A percentile compares a stretch with the other conserved stretches of the same genome.
These are phyloP conservation scores for Battus philenor DNA, from an alignment of 1,140 invertebrate species.

Conservation along the genomic window DNA sequence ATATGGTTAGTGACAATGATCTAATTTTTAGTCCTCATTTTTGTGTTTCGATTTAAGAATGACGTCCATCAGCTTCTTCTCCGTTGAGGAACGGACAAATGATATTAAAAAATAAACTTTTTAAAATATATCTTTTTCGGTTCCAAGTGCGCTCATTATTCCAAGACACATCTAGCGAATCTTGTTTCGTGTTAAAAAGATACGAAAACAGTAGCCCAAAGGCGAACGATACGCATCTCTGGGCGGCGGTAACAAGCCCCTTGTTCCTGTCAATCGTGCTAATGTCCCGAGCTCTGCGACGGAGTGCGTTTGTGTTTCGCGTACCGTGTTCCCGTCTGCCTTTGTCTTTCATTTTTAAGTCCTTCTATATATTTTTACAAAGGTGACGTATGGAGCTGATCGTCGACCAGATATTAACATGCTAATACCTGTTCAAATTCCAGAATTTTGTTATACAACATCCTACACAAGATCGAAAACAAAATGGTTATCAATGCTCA, in stretches of 20 bases:
- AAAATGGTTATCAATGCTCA: too few relatives aligned
- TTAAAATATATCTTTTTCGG: too few relatives aligned
- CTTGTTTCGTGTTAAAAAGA: conserved; percentile 29
- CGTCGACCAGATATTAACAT: neutral
- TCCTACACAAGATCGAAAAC: too few relatives aligned
- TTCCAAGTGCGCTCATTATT: neutral
- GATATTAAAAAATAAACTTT: too few relatives aligned
- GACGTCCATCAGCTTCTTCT: too few relatives aligned
- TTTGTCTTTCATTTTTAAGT: neutral
- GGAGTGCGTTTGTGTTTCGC: conserved; percentile 25
- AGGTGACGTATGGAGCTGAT: neutral
- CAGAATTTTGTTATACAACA: neutral
- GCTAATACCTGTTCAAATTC: neutral
- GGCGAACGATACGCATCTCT: conserved; percentile 57
- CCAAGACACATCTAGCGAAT: conserved; percentile 23
- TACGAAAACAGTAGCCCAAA: conserved; percentile 62
- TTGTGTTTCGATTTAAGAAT: too few relatives aligned
- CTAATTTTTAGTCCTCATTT: too few relatives aligned
- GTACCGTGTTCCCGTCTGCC: too few relatives aligned
- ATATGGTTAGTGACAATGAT: too few relatives aligned
- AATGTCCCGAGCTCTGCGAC: conserved; percentile 43
- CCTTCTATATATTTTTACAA: neutral
- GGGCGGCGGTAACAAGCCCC: conserved; percentile 55
- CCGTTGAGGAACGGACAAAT: too few relatives aligned
- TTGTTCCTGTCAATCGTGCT: conserved; percentile 64